Evolutionary conservation across 2,797 vertebrate genomes (phyloP).

Genomic region (Ctenosaura bakeri): DNA sequence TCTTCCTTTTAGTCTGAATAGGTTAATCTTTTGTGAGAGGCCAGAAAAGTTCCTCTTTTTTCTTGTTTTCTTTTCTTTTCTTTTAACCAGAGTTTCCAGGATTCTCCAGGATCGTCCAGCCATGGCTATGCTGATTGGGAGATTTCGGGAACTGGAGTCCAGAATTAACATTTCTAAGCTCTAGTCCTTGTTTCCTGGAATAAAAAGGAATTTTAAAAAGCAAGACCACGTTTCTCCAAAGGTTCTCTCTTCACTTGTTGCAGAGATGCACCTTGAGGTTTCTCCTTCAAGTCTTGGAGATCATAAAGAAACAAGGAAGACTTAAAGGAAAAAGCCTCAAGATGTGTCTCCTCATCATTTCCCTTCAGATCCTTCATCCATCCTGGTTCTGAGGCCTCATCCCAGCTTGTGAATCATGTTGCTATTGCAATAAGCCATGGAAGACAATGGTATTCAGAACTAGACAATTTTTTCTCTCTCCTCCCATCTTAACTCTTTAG

Average conservation of each 20-base stretch:
- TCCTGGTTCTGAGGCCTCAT: background rate
- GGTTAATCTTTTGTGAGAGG: background rate
- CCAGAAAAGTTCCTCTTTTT: too few relatives aligned
- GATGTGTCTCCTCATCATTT: background rate
- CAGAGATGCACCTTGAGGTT: background rate
- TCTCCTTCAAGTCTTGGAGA: too few relatives aligned
- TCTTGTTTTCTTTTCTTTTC: too few relatives aligned
- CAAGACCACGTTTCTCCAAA: background rate
- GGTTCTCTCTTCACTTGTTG: background rate
- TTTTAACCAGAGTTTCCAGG: too few relatives aligned
- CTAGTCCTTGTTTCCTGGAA: background rate
- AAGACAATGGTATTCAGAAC: background rate
- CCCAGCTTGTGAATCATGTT: background rate
- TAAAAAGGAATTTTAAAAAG: background rate
- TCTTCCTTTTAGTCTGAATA: background rate
- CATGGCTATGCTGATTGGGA: too few relatives aligned
- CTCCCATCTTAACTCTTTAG: background rate
- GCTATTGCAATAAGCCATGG: background rate
- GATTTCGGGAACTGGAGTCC: too few relatives aligned
- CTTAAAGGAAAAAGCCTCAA: too few relatives aligned
- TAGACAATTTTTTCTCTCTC: background rate
- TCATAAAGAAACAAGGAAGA: too few relatives aligned
- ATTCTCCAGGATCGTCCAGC: too few relatives aligned
- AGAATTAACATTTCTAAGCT: too few relatives aligned
- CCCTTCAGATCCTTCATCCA: background rate